These are phyloP conservation scores for Oxycera nigricornis DNA, from an alignment of 2,888 invertebrate genomes.

Conservation along the genomic window DNA sequence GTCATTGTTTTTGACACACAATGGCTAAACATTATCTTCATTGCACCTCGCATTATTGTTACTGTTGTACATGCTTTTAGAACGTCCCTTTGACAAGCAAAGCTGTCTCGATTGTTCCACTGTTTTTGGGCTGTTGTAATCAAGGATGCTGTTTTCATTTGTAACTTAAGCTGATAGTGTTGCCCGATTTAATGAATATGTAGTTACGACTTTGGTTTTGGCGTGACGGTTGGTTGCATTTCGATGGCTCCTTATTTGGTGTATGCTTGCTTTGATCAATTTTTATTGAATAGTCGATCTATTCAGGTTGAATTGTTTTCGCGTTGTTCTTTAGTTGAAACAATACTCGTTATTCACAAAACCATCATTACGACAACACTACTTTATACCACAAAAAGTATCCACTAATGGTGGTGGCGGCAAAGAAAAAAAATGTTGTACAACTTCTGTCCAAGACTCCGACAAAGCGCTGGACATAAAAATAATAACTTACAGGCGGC, in stretches of 20 bases:
- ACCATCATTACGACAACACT: neutral
- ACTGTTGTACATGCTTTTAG: neutral
- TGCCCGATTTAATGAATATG: no score
- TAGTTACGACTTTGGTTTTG: no score
- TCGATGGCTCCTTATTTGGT: no score
- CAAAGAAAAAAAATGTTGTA: neutral
- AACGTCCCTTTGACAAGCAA: neutral
- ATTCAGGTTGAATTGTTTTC: no score
- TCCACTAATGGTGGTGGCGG: neutral
- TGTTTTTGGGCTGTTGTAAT: neutral
- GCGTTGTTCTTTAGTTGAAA: no score
- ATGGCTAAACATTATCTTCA: slow-evolving; percentile 21
- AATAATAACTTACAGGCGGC: neutral
- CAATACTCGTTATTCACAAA: no score
- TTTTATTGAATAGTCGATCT: no score
- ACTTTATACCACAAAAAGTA: neutral
- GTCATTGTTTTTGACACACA: slow-evolving; percentile 25
- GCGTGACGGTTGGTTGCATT: no score
- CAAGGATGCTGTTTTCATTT: neutral
- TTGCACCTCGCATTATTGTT: neutral
- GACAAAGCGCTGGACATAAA: neutral
- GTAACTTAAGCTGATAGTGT: neutral
- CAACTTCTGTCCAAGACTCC: neutral
- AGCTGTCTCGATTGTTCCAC: neutral
- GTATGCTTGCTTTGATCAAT: no score